phyloP scores from a whole-genome alignment of 2,888 invertebrate genomes.

The Ditylenchus weischeri region DNA sequence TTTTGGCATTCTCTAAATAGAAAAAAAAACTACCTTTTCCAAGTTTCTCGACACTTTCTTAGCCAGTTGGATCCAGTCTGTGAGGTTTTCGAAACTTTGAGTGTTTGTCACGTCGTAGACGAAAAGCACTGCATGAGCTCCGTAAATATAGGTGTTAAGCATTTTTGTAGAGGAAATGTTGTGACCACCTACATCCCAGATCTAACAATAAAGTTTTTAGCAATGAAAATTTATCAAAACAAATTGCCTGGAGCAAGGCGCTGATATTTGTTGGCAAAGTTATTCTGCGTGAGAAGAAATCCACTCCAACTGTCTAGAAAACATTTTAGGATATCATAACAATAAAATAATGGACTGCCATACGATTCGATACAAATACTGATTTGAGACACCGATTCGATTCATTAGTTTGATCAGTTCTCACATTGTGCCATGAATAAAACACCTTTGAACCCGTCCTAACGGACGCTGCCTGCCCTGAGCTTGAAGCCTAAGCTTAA shows the following conservation, averaged over 20 bases:
- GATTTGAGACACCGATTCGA: no score
- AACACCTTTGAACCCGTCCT: no score
- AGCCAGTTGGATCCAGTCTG: conserved; percentile 69
- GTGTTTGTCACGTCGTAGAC: conserved; percentile 80
- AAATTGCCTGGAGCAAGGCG: conserved; percentile 52
- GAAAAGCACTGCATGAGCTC: conserved; percentile 65
- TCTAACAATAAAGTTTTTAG: no score
- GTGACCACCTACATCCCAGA: conserved; percentile 81
- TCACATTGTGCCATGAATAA: no score
- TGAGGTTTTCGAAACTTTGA: conserved; percentile 75
- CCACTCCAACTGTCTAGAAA: conserved; percentile 71
- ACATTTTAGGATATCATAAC: no score
- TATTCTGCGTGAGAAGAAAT: conserved; percentile 71
- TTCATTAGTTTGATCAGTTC: no score
- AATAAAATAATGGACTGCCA: no score
- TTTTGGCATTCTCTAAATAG: no score
- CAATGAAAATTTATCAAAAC: no score
- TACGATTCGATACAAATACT: no score
- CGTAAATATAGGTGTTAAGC: conserved; percentile 69
- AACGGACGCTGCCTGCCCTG: no score
- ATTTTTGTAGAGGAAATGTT: conserved; percentile 71
- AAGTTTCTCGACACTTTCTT: conserved; percentile 58
- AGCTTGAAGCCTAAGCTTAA: no score
- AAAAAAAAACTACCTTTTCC: conserved; percentile 56
- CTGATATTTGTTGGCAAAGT: conserved; percentile 64